A percentile compares a stretch with the other conserved stretches of the same genome.
These are phyloP conservation scores for Apotomis betuletana DNA, from an alignment of 2,888 invertebrate genomes.

Conservation along the genomic window DNA sequence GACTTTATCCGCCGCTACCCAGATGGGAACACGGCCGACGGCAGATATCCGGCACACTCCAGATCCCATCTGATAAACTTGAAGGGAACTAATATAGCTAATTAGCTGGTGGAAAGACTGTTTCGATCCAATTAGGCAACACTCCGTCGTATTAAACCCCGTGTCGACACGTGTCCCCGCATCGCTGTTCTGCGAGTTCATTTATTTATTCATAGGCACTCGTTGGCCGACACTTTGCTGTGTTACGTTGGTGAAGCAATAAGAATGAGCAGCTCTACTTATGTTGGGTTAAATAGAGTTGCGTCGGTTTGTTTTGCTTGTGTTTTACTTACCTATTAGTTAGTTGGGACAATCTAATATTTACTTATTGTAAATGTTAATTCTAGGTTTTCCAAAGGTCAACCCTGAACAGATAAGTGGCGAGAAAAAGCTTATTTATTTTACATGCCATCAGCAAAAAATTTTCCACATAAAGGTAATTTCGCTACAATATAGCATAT, in stretches of 20 bases:
- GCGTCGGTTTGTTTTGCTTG: too few species aligned
- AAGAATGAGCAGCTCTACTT: not conserved
- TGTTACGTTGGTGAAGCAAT: not conserved
- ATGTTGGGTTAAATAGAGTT: too few species aligned
- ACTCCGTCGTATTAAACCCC: conserved; percentile 12
- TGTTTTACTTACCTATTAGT: too few species aligned
- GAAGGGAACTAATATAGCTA: conserved; percentile 30
- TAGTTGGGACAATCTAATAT: too few species aligned
- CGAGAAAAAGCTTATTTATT: too few species aligned
- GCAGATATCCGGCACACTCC: not conserved
- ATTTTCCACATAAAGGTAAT: too few species aligned
- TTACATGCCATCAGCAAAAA: too few species aligned
- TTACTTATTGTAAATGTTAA: too few species aligned
- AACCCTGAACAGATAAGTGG: too few species aligned
- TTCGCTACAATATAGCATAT: too few species aligned
- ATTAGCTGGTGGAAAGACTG: conserved; percentile 20
- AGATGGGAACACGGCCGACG: not conserved
- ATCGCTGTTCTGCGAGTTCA: not conserved
- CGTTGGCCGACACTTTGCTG: not conserved
- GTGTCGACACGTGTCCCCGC: conserved; percentile 5
- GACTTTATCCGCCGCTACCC: not conserved
- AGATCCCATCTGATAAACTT: conserved; percentile 16
- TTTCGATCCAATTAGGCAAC: conserved; percentile 28
- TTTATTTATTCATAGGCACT: conserved; percentile 21
- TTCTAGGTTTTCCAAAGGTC: too few species aligned